Evolutionary conservation across 92 coral and sea anemone genomes (phyloP).

Genomic region (Epizoanthus ramosus): DNA sequence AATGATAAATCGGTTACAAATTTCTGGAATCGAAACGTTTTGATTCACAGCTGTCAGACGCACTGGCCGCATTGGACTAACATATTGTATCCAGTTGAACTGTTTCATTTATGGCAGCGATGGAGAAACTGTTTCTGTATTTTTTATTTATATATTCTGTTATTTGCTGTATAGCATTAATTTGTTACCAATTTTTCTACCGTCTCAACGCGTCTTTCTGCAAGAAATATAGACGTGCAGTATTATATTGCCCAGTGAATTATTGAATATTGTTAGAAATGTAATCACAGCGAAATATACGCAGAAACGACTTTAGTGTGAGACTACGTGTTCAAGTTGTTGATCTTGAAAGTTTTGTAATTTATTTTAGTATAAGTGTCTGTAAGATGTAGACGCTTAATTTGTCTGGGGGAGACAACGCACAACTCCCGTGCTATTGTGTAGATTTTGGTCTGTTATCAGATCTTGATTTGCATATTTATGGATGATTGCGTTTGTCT

Average conservation of each 20-base stretch:
- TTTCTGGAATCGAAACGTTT: background rate
- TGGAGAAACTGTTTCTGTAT: background rate
- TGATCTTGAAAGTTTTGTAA: too few relatives aligned
- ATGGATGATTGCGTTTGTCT: background rate
- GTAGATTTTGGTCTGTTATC: background rate
- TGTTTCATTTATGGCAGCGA: background rate
- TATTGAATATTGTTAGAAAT: too few relatives aligned
- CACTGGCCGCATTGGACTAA: background rate
- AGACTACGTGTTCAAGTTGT: too few relatives aligned
- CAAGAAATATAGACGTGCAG: too few relatives aligned
- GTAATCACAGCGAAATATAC: too few relatives aligned
- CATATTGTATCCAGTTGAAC: background rate
- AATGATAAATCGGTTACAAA: constrained; percentile 17
- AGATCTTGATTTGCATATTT: background rate
- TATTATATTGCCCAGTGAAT: too few relatives aligned
- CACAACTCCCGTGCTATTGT: constrained; percentile 10
- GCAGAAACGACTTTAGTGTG: too few relatives aligned
- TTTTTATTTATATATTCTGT: background rate
- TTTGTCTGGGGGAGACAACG: constrained; percentile 18
- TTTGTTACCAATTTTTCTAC: too few relatives aligned
- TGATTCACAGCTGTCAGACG: constrained; percentile 22
- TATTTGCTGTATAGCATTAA: background rate
- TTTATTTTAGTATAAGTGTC: too few relatives aligned
- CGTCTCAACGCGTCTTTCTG: too few relatives aligned
- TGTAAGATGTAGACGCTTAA: too few relatives aligned